These are phyloP conservation scores for Ceyx erithaca DNA, from an alignment of 2,797 vertebrate species.

Conservation along the genomic window DNA sequence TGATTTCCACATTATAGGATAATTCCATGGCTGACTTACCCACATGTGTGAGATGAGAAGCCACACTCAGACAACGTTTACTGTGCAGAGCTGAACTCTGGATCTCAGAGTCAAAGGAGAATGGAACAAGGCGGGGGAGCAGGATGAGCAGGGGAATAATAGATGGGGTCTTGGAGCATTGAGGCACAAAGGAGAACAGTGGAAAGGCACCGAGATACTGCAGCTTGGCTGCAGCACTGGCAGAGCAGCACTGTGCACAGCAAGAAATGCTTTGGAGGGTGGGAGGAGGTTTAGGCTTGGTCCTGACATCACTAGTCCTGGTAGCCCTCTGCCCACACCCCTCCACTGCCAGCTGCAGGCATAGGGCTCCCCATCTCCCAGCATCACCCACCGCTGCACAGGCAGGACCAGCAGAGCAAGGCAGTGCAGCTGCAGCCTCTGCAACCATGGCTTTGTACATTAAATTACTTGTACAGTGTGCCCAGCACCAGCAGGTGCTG, in stretches of 20 bases:
- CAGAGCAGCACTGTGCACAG: not conserved
- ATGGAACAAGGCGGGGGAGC: not conserved
- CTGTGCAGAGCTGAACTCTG: not conserved
- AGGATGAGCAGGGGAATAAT: not conserved
- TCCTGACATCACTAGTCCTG: rapidly evolving
- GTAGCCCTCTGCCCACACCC: not conserved
- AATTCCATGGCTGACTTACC: slow-evolving; percentile 70
- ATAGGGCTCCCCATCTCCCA: not conserved
- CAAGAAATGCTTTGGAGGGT: rapidly evolving
- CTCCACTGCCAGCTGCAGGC: not conserved
- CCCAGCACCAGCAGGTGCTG: not conserved
- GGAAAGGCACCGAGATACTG: not conserved
- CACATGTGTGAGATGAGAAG: slow-evolving; percentile 6
- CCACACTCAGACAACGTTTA: not conserved
- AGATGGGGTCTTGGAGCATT: not conserved
- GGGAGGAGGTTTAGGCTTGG: not conserved
- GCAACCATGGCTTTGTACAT: not conserved
- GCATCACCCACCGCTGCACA: rapidly evolving
- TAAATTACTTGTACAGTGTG: not conserved
- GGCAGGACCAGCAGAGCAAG: not conserved
- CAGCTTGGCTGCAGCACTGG: not conserved
- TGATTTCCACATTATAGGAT: slow-evolving; percentile 72
- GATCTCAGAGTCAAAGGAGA: not conserved
- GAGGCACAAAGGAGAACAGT: not conserved
- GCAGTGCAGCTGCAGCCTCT: not conserved